phyloP scores from a whole-genome alignment of 2,797 vertebrate species.

The Gephyroberyx darwinii region DNA sequence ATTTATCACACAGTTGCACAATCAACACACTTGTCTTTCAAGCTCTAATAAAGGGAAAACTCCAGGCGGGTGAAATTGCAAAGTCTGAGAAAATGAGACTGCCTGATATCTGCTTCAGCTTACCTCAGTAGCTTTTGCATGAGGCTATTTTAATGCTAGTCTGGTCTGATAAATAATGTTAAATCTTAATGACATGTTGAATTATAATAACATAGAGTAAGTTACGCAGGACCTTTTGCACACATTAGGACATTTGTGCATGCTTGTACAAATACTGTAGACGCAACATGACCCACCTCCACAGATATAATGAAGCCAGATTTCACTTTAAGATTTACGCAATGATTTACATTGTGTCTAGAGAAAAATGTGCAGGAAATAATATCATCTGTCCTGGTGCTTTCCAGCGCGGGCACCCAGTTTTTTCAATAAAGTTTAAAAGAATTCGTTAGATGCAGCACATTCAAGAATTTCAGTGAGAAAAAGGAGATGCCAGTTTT shows the following conservation, averaged over 20 bases:
- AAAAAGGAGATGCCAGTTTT: no score
- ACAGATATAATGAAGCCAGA: neutral
- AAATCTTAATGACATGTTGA: no score
- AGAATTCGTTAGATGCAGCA: no score
- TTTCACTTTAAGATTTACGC: neutral
- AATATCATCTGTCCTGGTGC: neutral
- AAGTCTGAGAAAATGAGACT: neutral
- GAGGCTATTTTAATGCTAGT: no score
- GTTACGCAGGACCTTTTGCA: no score
- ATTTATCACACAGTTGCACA: no score
- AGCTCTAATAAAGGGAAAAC: neutral
- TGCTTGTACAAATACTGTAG: neutral
- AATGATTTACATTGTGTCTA: conserved; percentile 9
- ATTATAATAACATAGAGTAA: no score
- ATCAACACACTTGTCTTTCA: no score
- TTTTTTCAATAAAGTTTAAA: conserved; percentile 5
- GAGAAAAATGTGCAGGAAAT: neutral
- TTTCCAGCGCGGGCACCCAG: conserved; percentile 4
- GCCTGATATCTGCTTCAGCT: no score
- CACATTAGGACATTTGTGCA: neutral
- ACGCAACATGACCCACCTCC: neutral
- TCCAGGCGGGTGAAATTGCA: neutral
- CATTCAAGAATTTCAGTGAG: no score
- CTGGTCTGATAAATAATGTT: no score
- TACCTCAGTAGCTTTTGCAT: no score